phyloP scores from a whole-genome alignment of 1,140 invertebrate species.

The Eubasilissa regina region DNA sequence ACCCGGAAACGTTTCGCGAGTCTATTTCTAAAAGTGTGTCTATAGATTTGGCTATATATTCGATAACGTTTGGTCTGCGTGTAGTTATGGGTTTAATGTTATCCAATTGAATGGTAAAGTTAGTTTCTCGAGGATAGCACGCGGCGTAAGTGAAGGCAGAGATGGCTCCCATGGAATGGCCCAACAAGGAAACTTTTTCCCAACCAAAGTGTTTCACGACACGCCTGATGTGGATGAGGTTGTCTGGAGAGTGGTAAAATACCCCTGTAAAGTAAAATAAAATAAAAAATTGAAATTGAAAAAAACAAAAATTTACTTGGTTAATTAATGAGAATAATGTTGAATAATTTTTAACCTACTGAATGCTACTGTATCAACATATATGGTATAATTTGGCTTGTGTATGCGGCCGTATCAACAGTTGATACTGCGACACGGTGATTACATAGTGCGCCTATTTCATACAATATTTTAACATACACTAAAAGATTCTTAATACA shows the following conservation, averaged over 20 bases:
- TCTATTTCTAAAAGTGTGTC: conserved; percentile 70
- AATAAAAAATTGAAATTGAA: too few species aligned
- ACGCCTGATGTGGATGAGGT: conserved; percentile 72
- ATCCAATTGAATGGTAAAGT: conserved; percentile 78
- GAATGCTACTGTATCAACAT: too few species aligned
- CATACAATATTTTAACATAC: too few species aligned
- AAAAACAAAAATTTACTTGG: too few species aligned
- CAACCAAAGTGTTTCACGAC: conserved; percentile 79
- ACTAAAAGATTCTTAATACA: too few species aligned
- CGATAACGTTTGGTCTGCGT: conserved; percentile 56
- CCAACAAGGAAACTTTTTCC: conserved; percentile 79
- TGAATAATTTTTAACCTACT: too few species aligned
- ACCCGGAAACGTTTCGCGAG: conserved; percentile 63
- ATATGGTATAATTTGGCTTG: too few species aligned
- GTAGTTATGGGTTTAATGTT: conserved; percentile 72
- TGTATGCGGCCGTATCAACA: too few species aligned
- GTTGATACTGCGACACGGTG: too few species aligned
- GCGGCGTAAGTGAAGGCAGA: conserved; percentile 73
- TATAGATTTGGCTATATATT: conserved; percentile 63
- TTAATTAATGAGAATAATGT: too few species aligned
- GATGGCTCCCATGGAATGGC: conserved; percentile 80
- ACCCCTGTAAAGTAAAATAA: conserved; percentile 66
- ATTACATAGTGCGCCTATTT: too few species aligned
- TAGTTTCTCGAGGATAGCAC: conserved; percentile 74
- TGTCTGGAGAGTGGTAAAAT: conserved; percentile 75